Conservation (phyloP, 2,888 invertebrate species). For the Drosophila imparisetae region DNA sequence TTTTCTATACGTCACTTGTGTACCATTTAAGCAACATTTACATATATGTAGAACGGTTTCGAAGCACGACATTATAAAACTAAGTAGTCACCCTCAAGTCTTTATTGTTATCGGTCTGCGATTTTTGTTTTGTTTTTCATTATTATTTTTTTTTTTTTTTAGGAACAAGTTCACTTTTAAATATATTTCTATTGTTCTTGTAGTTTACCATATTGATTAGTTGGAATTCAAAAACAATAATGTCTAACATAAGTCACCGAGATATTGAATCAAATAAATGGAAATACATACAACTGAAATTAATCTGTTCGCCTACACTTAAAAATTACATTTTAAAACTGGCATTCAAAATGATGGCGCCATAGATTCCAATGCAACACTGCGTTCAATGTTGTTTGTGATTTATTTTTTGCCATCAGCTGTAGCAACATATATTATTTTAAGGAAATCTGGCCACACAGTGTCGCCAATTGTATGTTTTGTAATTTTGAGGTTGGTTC, state of each 20-base stretch:
- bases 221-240: conserved; percentile 50
- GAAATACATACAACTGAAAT: conserved; percentile 36
- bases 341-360: conserved; percentile 9
- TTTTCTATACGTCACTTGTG: conserved; percentile 50
- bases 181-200: conserved; percentile 30
- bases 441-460: conserved; percentile 30
- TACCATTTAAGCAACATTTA: conserved; percentile 40
- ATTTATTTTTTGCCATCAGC: conserved; percentile 20
- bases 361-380: conserved; percentile 20
- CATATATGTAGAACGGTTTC: conserved; percentile 43
- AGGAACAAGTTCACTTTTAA: conserved; percentile 11
- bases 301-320: neutral
- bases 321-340: neutral
- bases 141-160: conserved; percentile 16
- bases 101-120: conserved; percentile 49
- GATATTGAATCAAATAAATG: conserved; percentile 57
- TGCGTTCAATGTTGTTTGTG: conserved; percentile 18
- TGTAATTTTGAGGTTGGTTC: conserved; percentile 75
- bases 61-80: conserved; percentile 40
- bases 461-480: conserved; percentile 51
- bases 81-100: conserved; percentile 48
- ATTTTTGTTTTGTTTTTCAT: conserved; percentile 45
- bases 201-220: conserved; percentile 51
- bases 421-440: conserved; percentile 5
- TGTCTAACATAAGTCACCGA: conserved; percentile 49